Base-by-base conservation (phyloP, 2,888 invertebrate genomes). In the Subacronicta megacephala region DNA sequence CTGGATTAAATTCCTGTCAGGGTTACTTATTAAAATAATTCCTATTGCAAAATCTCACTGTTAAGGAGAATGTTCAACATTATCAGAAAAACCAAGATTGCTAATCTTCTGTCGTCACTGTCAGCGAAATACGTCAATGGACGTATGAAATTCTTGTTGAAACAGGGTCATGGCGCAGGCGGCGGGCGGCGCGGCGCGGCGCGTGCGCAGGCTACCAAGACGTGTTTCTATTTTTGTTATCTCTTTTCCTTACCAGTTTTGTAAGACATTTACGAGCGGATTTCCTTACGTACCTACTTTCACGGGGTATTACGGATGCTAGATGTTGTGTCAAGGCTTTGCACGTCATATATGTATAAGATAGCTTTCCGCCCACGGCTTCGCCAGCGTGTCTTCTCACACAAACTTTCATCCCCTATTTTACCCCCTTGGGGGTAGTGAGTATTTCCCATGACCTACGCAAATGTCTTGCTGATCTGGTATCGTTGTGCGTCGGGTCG, bases 131-230 rank as follows among this genome's bases (percentile, higher is more conserved):
- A 68, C 64, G 64, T 68, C 64, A 65, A 46, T 66, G 35, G 16
- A 23, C 17, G 50, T 10, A 35, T 16, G 56, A 62, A 68, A 68
- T 36, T 45, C 44, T 52, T 18, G 41, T 17, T 15, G 35, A 51
- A 66, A 66, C 70, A 58, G 66, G 66, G 66, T 69, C 66, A 66
- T 38, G 66, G 66, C 51, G 51, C 26, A 20, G 3, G 29, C 43
- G 16, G 18, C 17, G 1, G 16, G 9, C 7, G 16, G 20, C 10
- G 17, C 15, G 15, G n/a, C 20, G 12, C 43, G 44, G 3, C 70
- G 49, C 70, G 64, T 69, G 58, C 66, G 66, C 66, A 69, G 10
- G 37, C 15, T 3, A 13, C 31, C 12, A 7, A n/a, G 18, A 20
- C 61, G 2, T 9, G 38, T 50, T 49, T 29, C 49, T 16, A 50